Base-by-base conservation (phyloP, 2,888 invertebrate species). In the Phrixothrix hirtus region DNA sequence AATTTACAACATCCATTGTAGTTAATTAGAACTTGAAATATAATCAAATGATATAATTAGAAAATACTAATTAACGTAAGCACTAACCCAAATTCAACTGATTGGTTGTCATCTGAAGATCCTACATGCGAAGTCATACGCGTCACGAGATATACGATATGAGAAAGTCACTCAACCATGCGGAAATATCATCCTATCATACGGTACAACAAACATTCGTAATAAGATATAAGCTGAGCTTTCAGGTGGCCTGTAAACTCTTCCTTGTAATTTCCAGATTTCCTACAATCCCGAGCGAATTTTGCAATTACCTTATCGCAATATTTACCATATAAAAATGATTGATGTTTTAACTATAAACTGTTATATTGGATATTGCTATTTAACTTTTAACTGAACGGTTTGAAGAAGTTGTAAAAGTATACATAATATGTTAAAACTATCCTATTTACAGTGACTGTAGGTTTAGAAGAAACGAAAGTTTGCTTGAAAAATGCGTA, bases 201-300 rank as follows among this genome's bases (percentile, higher is more conserved):
- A 60, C 60, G 59, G 52, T 63, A 64, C 63, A 62, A 61, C 59
- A 63, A 61, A 63, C 57, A 64, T 52, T 64, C 55, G 62, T 59
- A 62, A 61, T 64, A 62, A 63, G 63, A 59, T 54, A 50, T 50
- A 58, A 58, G 57, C 56, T 59, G 54, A 57, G 48, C 52, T 54
- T 46, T 50, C 57, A 62, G 60, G 55, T 63, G 59, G 60, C 58
- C 59, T 60, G 59, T 63, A 7, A 35, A 57, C 63, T 60, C 48
- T 34, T 49, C 43, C 12, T 43, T 30, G 37, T 36, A 42, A 47
- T 55, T 37, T 38, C 46, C 39, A 43, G 43, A 57, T 32, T 54
- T 44, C 39, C 48, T 21, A 41, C 42, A 41, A 57, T 50, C 53
- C 31, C 14, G 13, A 14, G 1, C 4, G 10, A 34, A 34, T 34